These are phyloP conservation scores for Ylistrum balloti DNA, from an alignment of 1,140 invertebrate species.

Conservation along the genomic window DNA sequence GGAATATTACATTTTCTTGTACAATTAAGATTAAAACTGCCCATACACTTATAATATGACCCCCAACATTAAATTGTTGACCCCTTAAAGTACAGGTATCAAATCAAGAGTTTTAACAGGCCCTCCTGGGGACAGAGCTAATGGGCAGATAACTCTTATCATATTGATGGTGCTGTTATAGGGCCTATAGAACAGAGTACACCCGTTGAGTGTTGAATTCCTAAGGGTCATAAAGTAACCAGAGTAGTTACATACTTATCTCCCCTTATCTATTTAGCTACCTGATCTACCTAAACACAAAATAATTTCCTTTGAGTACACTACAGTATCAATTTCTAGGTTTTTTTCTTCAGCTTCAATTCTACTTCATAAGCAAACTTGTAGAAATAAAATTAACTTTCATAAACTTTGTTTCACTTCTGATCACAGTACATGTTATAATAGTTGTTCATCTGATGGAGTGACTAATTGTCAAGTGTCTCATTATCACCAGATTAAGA, in stretches of 20 bases:
- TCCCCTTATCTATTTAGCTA: not conserved
- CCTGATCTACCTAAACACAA: not conserved
- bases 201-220: not conserved
- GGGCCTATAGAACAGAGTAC: not conserved
- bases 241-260: not conserved
- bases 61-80: not conserved
- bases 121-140: not conserved
- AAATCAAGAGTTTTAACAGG: not conserved
- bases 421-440: too few species aligned
- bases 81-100: conserved; percentile 18
- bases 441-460: too few species aligned
- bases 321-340: not conserved
- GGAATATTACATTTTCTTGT: not conserved
- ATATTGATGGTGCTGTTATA: not conserved
- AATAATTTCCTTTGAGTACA: not conserved
- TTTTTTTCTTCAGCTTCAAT: not conserved
- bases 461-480: too few species aligned
- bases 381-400: too few species aligned
- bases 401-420: too few species aligned
- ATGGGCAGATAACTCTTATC: conserved; percentile 38
- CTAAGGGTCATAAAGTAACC: not conserved
- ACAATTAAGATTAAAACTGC: not conserved
- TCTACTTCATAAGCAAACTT: not conserved
- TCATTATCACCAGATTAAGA: too few species aligned
- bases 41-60: not conserved